phyloP scores from a whole-genome alignment of 2,113 vertebrate species.

The Mustelus asterias region DNA sequence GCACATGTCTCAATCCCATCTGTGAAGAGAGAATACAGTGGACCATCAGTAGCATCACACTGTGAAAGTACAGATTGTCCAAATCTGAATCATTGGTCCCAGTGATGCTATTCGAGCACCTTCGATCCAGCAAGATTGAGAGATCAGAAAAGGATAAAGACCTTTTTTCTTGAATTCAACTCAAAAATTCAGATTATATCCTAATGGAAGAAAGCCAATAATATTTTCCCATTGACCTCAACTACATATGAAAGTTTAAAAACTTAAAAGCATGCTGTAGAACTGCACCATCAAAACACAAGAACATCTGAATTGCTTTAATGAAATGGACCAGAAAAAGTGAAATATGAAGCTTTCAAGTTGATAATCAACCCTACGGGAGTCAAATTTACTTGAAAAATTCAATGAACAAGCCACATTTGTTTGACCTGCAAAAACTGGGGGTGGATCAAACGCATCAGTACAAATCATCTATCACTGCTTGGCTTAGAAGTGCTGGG shows the following conservation, averaged over 20 bases:
- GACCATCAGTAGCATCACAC: neutral
- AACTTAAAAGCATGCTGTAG: neutral
- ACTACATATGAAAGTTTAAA: neutral
- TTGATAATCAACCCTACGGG: neutral
- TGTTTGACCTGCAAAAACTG: neutral
- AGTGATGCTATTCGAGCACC: neutral
- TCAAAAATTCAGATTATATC: neutral
- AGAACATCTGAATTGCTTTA: neutral
- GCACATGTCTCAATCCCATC: neutral
- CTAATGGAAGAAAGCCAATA: neutral
- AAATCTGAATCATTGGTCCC: too few species aligned
- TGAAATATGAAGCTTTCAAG: neutral
- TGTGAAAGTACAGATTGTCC: neutral
- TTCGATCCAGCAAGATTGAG: neutral
- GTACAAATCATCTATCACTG: neutral
- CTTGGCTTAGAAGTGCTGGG: neutral
- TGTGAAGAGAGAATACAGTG: neutral
- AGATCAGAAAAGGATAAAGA: neutral
- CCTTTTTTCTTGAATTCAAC: neutral
- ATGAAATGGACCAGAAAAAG: neutral
- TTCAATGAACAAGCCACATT: neutral
- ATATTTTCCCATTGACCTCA: neutral
- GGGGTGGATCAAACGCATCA: neutral
- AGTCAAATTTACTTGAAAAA: neutral
- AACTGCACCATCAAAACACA: neutral